These are phyloP conservation scores for Temnothorax unifasciatus DNA, from an alignment of 2,888 invertebrate genomes.

Conservation along the genomic window DNA sequence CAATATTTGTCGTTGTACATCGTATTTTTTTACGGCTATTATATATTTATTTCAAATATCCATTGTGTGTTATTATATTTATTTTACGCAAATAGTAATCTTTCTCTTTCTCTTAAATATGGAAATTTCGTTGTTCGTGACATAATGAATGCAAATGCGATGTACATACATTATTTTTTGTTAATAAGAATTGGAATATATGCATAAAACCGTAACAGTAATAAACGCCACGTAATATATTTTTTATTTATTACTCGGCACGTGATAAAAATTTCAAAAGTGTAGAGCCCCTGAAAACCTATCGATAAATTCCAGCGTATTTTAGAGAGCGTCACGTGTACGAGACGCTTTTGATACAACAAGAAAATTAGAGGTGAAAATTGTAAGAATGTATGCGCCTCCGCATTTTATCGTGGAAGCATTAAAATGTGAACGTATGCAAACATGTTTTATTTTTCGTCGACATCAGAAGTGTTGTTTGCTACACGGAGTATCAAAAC, in stretches of 20 bases:
- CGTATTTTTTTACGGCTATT: background rate
- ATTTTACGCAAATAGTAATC: conserved; percentile 32
- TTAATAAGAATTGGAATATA: conserved; percentile 43
- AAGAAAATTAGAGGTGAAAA: conserved; percentile 3
- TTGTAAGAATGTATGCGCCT: conserved; percentile 29
- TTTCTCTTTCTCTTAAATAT: conserved; percentile 31
- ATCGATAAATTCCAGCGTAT: conserved; percentile 7
- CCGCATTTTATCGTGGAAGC: conserved; percentile 20
- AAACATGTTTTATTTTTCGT: conserved; percentile 20
- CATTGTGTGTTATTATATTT: conserved; percentile 23
- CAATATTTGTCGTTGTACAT: background rate
- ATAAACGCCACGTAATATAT: conserved; percentile 30
- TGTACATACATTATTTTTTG: conserved; percentile 47
- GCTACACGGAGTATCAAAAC: conserved; percentile 3
- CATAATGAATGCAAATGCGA: conserved; percentile 42
- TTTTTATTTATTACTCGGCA: conserved; percentile 26
- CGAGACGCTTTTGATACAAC: background rate
- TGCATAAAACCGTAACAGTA: conserved; percentile 43
- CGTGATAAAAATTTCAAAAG: conserved; percentile 41
- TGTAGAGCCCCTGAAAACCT: background rate
- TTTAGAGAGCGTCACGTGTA: background rate
- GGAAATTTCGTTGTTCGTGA: conserved; percentile 8
- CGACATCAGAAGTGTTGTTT: conserved; percentile 7
- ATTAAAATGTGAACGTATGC: background rate
- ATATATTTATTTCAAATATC: conserved; percentile 20